Conservation (phyloP, 2,113 vertebrate genomes). For the Aphelocoma coerulescens region DNA sequence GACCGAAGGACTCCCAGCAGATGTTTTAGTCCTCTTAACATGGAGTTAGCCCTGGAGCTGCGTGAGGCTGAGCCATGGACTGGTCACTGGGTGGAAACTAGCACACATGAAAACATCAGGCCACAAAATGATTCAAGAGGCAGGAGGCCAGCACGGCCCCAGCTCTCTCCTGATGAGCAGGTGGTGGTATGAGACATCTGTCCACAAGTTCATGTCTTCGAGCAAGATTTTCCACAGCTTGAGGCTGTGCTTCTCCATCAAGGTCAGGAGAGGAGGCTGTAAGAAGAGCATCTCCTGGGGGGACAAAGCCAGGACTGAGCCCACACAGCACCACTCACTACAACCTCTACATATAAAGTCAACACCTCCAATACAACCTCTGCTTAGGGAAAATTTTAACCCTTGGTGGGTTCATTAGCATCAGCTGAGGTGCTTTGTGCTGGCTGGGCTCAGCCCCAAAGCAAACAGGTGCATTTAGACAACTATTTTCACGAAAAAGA, state of each 20-base stretch:
- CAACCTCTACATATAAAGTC: rapidly evolving
- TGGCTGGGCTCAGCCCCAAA: not conserved
- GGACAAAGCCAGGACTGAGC: not conserved
- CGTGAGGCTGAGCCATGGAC: not conserved
- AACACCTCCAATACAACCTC: not conserved
- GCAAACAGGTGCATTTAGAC: not conserved
- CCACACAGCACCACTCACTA: rapidly evolving
- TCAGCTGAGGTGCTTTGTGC: not conserved
- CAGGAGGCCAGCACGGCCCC: not conserved
- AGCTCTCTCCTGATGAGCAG: not conserved
- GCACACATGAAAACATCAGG: not conserved
- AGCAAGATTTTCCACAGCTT: not conserved
- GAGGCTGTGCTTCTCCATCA: not conserved
- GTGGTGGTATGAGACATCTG: not conserved
- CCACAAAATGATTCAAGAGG: not conserved
- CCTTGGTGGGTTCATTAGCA: not conserved
- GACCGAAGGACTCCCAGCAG: not conserved
- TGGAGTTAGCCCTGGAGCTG: not conserved
- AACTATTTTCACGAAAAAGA: not conserved
- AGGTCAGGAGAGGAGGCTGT: not conserved
- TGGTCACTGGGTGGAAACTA: not conserved
- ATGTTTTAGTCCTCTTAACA: not conserved
- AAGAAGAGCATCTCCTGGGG: not conserved
- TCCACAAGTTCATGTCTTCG: not conserved
- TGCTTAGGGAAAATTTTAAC: not conserved